Evolutionary conservation across 2,888 invertebrate genomes (phyloP).

Genomic region (Phengaris alcon): DNA sequence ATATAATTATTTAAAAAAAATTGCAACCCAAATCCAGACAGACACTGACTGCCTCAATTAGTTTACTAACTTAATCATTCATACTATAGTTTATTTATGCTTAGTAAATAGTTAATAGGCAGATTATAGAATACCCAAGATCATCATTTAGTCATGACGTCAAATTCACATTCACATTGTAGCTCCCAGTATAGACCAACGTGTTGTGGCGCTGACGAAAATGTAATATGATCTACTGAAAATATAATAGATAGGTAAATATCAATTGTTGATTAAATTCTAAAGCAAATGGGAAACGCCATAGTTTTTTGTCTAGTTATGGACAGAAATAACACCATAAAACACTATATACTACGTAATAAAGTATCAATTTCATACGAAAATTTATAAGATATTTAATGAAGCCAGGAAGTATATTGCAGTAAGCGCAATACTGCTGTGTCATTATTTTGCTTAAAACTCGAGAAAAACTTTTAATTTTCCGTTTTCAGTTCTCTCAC

Average conservation of each 20-base stretch:
- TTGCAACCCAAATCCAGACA: not conserved
- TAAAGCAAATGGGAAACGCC: no score
- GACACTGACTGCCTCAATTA: not conserved
- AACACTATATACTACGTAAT: no score
- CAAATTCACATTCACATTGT: constrained; percentile 19
- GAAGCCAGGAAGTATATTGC: constrained; percentile 45
- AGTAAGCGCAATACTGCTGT: constrained; percentile 40
- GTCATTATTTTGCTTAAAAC: constrained; percentile 48
- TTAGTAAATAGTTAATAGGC: not conserved
- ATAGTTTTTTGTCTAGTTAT: no score
- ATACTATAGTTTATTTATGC: not conserved
- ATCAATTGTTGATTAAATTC: no score
- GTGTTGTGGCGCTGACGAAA: not conserved
- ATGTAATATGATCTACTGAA: not conserved
- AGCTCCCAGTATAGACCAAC: not conserved
- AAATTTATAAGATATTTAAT: constrained; percentile 40
- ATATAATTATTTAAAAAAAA: no score
- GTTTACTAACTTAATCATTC: not conserved
- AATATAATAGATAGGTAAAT: not conserved
- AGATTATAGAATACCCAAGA: not conserved
- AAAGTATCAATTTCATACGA: constrained; percentile 9
- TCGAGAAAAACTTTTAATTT: constrained; percentile 63
- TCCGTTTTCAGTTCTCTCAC: constrained; percentile 56
- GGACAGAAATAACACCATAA: no score
- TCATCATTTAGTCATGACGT: constrained; percentile 10